These are phyloP conservation scores for Alloplasta piceator DNA, from an alignment of 2,888 invertebrate species.

Conservation along the genomic window DNA sequence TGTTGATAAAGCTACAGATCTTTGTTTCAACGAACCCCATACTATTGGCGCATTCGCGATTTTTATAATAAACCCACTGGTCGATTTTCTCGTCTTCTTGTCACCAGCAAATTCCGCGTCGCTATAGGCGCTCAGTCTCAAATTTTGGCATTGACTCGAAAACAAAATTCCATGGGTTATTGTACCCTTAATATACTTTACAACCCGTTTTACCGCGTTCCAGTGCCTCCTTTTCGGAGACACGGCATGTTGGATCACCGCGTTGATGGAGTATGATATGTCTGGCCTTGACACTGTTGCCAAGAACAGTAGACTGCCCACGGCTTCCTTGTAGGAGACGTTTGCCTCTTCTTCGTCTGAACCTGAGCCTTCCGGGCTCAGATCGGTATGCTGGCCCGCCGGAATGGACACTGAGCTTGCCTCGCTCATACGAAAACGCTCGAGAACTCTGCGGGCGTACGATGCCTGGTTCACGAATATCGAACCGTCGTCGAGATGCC, in stretches of 20 bases:
- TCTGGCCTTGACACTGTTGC: too few relatives aligned
- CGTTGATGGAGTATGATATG: too few relatives aligned
- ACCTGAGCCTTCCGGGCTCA: too few relatives aligned
- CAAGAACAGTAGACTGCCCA: too few relatives aligned
- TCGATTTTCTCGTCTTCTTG: slow-evolving; percentile 54
- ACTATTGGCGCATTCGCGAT: slow-evolving; percentile 43
- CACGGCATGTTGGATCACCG: slow-evolving; percentile 41
- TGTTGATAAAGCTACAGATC: slow-evolving; percentile 54
- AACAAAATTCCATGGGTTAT: slow-evolving; percentile 41
- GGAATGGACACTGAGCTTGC: slow-evolving; percentile 67
- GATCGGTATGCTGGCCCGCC: too few relatives aligned
- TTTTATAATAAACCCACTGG: slow-evolving; percentile 55
- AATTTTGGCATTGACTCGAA: neutral
- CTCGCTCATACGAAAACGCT: slow-evolving; percentile 63
- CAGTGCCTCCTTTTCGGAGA: slow-evolving; percentile 49
- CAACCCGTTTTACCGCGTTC: slow-evolving; percentile 57
- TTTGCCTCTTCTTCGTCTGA: too few relatives aligned
- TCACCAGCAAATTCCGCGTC: slow-evolving; percentile 63
- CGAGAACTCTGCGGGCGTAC: slow-evolving; percentile 45
- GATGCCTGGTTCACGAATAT: slow-evolving; percentile 49
- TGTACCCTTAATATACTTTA: slow-evolving; percentile 61
- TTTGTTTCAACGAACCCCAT: slow-evolving; percentile 61
- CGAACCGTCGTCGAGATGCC: slow-evolving; percentile 49
- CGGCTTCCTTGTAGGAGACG: too few relatives aligned
- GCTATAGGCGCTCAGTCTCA: slow-evolving; percentile 36